Base-by-base conservation (phyloP, 2,888 invertebrate species). In the Sesia apiformis region DNA sequence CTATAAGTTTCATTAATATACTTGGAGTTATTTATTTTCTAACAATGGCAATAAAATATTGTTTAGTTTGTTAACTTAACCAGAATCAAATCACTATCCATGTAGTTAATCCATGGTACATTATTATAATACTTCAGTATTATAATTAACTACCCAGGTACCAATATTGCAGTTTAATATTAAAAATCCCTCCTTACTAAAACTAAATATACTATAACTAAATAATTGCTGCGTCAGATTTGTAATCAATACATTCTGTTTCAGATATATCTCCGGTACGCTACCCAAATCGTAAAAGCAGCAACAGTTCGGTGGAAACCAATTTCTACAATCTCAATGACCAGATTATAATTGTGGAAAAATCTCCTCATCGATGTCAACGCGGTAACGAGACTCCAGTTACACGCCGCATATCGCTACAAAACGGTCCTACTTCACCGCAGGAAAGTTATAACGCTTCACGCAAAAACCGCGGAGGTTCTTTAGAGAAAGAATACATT, bases 301-400 rank as follows among this genome's bases (percentile, higher is more conserved):
- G 91, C 74, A 90, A 91, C 67, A 93, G 92, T 65, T 89, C 90
- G 65, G 92, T 92, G 57, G 93, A 93, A 74, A 91, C 92, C 1
- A 93, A 93, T 68, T 92, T 92, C 68, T 93, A 93, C 81, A 93
- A 93, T 76, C 90, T 93, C 41, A 91, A 82, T 62, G 92, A 92
- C 67, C 91, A 91, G 78, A 82, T 91, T 56, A 90, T 92, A 59
- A 90, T 91, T 53, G 89, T 91, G 52, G 91, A 91, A 72, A 91
- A 90, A 78, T 89, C 90, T 42, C 90, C 91, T 6, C 88, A 87
- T 69, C 78, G 81, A 62, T 81, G 82, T 67, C 79, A 89, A 57
- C 84, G 81, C 55, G 72, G 75, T 57, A 67, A 69, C 51, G 82
- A 84, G 55, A 81, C 84, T 56, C 84, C 87, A 52, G 76, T 74